A percentile compares a stretch with the other conserved stretches of the same genome.
Conservation (phyloP, 1,140 invertebrate species). For the Conus betulinus region DNA sequence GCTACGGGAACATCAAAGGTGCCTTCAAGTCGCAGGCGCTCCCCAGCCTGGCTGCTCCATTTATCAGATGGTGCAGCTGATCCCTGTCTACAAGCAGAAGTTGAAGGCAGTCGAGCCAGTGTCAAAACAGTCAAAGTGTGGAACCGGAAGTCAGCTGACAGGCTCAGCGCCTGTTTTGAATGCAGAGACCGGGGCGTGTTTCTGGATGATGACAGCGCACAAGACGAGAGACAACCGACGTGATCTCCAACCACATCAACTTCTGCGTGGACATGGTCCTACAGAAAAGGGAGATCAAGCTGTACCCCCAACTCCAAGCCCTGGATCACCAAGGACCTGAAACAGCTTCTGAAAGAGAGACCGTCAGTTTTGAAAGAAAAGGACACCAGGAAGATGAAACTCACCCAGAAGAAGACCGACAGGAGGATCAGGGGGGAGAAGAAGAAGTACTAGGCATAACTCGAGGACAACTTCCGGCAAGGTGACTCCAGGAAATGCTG, state of each 20-base stretch:
- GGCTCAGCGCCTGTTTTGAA: constrained; percentile 16
- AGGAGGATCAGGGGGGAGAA: neutral
- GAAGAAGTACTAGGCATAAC: neutral
- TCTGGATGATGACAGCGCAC: neutral
- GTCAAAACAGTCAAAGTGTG: neutral
- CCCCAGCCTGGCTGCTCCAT: neutral
- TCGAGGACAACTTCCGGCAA: neutral
- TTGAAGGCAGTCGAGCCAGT: constrained; percentile 4
- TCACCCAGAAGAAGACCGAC: neutral
- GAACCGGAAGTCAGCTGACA: neutral
- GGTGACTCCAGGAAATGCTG: neutral
- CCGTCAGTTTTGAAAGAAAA: neutral
- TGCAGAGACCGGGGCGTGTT: constrained; percentile 13
- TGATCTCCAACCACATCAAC: constrained; percentile 2
- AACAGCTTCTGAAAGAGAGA: neutral
- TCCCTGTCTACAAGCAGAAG: neutral
- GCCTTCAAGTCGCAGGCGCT: neutral
- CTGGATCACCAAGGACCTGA: neutral
- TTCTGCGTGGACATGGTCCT: constrained; percentile 4
- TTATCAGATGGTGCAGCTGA: constrained; percentile 1
- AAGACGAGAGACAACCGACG: neutral
- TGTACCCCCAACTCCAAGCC: constrained; percentile 6
- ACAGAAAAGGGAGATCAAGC: neutral
- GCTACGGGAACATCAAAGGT: constrained; percentile 1
- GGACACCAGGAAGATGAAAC: neutral